phyloP scores from a whole-genome alignment of 2,113 vertebrate genomes.

The Takifugu bimaculatus region DNA sequence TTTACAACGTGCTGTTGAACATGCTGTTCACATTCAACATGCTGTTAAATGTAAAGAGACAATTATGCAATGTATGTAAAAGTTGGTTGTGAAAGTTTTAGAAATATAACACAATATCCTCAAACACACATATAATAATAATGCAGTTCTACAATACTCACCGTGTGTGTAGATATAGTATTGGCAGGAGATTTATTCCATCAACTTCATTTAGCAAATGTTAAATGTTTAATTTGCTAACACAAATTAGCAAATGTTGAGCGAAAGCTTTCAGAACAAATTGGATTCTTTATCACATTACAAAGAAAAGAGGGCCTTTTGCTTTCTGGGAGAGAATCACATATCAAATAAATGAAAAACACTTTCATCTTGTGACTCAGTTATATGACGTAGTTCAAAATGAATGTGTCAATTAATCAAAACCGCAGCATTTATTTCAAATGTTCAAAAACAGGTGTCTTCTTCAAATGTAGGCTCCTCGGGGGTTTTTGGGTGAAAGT shows the following conservation, averaged over 20 bases:
- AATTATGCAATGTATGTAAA: neutral
- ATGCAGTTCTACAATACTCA: too few species aligned
- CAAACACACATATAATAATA: too few species aligned
- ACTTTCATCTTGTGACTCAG: constrained; percentile 10
- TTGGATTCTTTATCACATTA: constrained; percentile 12
- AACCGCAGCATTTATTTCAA: constrained; percentile 30
- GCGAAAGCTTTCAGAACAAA: constrained; percentile 1
- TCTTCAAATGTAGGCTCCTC: constrained; percentile 24
- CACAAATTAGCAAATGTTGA: too few species aligned
- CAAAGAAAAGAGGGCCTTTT: neutral
- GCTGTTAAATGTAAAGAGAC: neutral
- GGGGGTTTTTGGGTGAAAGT: constrained; percentile 20
- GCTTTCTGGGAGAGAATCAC: constrained; percentile 19
- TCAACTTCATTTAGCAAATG: too few species aligned
- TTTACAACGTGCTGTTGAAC: too few species aligned
- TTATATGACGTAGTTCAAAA: constrained; percentile 29
- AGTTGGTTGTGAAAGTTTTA: too few species aligned
- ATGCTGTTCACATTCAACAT: too few species aligned
- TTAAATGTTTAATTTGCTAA: too few species aligned
- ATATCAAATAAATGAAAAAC: constrained; percentile 40
- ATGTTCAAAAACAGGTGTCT: constrained; percentile 21
- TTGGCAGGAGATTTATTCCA: too few species aligned
- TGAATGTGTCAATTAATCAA: constrained; percentile 30
- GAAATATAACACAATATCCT: too few species aligned
- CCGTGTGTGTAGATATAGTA: too few species aligned